These are phyloP conservation scores for Ophioderma brevispina DNA, from an alignment of 35 echinoderm and acorn worm genomes.

Conservation along the genomic window DNA sequence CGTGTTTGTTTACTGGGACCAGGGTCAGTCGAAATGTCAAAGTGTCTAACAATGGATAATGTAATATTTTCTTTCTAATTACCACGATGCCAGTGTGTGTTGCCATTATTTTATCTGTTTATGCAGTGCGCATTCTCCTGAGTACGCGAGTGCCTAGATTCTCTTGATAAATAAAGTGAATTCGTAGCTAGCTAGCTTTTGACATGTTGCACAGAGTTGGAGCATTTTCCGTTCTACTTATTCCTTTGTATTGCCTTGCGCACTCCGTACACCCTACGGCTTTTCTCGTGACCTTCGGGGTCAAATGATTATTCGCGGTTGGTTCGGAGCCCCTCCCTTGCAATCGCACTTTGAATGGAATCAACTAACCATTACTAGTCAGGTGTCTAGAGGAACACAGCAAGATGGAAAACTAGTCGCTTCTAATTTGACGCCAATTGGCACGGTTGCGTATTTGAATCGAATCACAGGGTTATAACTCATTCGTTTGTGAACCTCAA, in stretches of 20 bases:
- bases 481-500: too few relatives aligned
- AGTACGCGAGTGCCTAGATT: neutral
- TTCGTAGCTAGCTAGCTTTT: too few relatives aligned
- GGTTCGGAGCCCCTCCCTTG: constrained; percentile 28
- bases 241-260: neutral
- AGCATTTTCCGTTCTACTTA: constrained; percentile 36
- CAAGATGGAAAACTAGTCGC: too few relatives aligned
- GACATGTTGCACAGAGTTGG: neutral
- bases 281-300: constrained; percentile 14
- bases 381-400: too few relatives aligned
- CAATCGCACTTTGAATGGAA: constrained; percentile 25
- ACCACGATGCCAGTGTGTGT: neutral
- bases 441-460: too few relatives aligned
- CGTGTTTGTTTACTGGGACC: too few relatives aligned
- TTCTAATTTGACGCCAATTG: too few relatives aligned
- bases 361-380: too few relatives aligned
- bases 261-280: neutral
- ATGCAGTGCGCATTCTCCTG: neutral
- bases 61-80: neutral
- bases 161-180: too few relatives aligned
- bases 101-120: neutral
- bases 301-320: constrained; percentile 28
- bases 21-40: too few relatives aligned
- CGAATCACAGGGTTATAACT: too few relatives aligned
- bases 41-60: too few relatives aligned